A percentile compares a stretch with the other conserved stretches of the same genome.
Conservation (phyloP, 2,797 vertebrate species). For the Sebastes minor region DNA sequence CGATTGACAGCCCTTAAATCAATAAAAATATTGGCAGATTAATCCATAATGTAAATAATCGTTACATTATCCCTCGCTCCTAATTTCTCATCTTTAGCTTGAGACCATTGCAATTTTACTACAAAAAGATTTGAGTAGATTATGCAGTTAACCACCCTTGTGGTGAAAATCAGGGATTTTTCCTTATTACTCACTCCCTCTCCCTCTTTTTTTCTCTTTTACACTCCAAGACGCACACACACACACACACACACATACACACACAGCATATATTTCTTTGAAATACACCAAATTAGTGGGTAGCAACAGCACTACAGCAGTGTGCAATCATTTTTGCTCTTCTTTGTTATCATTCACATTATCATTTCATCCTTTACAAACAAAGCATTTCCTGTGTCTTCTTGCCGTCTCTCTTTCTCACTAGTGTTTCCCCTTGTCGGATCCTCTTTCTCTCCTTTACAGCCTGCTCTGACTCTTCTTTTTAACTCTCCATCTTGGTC, state of each 20-base stretch:
- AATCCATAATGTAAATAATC: neutral
- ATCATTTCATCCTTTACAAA: conserved; percentile 4
- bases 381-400: neutral
- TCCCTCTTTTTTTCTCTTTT: neutral
- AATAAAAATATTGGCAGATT: neutral
- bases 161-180: conserved; percentile 7
- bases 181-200: neutral
- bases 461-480: conserved; percentile 19
- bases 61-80: neutral
- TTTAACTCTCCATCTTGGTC: conserved; percentile 56
- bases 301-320: neutral
- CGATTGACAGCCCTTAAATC: too few relatives aligned
- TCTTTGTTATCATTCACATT: conserved; percentile 21
- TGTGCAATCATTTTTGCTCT: neutral
- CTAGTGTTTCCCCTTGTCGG: neutral
- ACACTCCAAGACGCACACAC: neutral
- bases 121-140: neutral
- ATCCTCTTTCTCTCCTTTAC: conserved; percentile 35
- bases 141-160: neutral
- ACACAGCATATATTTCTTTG: neutral
- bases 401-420: neutral
- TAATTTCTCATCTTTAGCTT: neutral
- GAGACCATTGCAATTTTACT: neutral
- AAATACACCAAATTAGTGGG: conserved; percentile 16
- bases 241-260: neutral